A percentile compares a stretch with the other conserved stretches of the same genome.
Evolutionary conservation across 2,113 vertebrate species (phyloP).

Genomic region (Hydrolagus affinis): DNA sequence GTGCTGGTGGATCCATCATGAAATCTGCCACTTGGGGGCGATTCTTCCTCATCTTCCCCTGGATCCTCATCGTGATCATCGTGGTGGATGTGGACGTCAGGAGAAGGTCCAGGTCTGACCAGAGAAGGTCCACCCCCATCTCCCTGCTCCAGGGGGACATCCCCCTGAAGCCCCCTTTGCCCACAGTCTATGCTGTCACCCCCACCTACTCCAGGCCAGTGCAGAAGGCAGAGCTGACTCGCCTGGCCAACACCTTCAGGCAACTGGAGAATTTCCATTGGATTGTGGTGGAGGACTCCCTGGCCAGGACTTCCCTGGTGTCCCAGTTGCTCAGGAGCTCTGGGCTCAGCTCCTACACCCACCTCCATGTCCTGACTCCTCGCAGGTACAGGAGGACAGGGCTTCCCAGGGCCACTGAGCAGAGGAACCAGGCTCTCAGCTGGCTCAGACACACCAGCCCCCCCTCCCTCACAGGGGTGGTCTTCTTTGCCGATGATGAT

Average conservation of each 20-base stretch:
- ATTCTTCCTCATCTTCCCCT: constrained; percentile 81
- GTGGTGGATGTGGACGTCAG: constrained; percentile 80
- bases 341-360: constrained; percentile 71
- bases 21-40: constrained; percentile 77
- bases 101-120: constrained; percentile 49
- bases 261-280: constrained; percentile 87
- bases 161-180: constrained; percentile 43
- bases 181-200: constrained; percentile 86
- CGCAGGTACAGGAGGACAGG: constrained; percentile 83
- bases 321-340: constrained; percentile 71
- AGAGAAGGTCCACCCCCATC: constrained; percentile 49
- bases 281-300: constrained; percentile 88
- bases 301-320: constrained; percentile 75
- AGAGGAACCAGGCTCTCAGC: constrained; percentile 80
- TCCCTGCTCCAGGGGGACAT: constrained; percentile 33
- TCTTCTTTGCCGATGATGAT: constrained; percentile 96
- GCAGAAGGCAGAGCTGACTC: constrained; percentile 93
- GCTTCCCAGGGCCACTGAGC: constrained; percentile 87
- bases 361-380: constrained; percentile 84
- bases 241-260: constrained; percentile 83
- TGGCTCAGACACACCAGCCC: constrained; percentile 78
- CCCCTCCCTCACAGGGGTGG: constrained; percentile 71
- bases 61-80: constrained; percentile 83
- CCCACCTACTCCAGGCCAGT: constrained; percentile 88
- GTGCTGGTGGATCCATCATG: constrained; percentile 55